Percentiles rank a stretch among this genome's conserved stretches.
Evolutionary conservation across 2,888 invertebrate genomes (phyloP).

Genomic region (Trichogramma dendrolimi): DNA sequence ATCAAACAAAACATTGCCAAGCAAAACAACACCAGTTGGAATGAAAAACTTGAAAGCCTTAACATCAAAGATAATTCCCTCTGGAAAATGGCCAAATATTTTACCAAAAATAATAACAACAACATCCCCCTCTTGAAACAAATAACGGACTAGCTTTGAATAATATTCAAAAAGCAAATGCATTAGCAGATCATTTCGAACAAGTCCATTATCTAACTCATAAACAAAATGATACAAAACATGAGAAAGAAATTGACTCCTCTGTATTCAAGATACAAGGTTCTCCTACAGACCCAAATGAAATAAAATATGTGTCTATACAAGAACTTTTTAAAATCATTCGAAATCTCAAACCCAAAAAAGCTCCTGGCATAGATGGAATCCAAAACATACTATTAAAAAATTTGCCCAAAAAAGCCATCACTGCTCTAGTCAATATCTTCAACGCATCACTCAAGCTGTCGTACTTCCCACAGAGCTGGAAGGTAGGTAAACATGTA

Average conservation of each 20-base stretch:
- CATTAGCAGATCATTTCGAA: not conserved
- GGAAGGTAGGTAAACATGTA: not conserved
- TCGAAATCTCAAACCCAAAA: not conserved
- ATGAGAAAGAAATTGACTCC: not conserved
- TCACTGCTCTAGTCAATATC: too few species aligned
- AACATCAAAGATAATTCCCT: not conserved
- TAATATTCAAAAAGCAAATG: not conserved
- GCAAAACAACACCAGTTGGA: not conserved
- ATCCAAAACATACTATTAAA: too few species aligned
- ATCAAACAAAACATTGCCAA: not conserved
- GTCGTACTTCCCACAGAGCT: too few species aligned
- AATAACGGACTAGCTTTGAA: not conserved
- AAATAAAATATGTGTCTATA: not conserved
- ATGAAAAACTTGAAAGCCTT: not conserved
- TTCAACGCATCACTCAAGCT: too few species aligned
- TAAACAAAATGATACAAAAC: not conserved
- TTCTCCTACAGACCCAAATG: not conserved
- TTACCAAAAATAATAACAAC: not conserved
- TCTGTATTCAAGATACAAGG: not conserved
- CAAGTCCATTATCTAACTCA: not conserved
- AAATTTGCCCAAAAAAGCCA: too few species aligned
- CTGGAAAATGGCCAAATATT: not conserved
- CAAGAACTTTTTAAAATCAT: not conserved
- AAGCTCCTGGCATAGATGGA: not conserved
- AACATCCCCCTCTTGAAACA: not conserved